These are phyloP conservation scores for Phrynocephalus guinanensis DNA, from an alignment of 2,797 vertebrate genomes.

Conservation along the genomic window DNA sequence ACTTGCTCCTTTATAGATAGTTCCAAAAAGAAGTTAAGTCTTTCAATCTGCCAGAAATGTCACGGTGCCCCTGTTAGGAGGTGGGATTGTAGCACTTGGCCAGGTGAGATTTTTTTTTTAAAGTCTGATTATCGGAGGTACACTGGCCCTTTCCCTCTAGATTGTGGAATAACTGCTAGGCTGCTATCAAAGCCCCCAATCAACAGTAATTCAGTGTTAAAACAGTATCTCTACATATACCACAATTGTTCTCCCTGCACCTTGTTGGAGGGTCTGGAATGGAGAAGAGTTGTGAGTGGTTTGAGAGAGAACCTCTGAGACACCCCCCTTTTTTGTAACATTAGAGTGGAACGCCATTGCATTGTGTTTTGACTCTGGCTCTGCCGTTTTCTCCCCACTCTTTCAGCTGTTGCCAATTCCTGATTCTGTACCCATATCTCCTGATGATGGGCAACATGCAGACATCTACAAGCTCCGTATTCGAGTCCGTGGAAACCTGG, in stretches of 20 bases:
- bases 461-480: slow-evolving; percentile 97
- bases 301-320: background rate
- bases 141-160: background rate
- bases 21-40: background rate
- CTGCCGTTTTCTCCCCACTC: slow-evolving; percentile 64
- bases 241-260: background rate
- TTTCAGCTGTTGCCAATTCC: slow-evolving; percentile 94
- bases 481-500: slow-evolving; percentile 94
- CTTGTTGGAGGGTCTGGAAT: background rate
- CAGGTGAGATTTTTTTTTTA: background rate
- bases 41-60: background rate
- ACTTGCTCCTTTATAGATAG: background rate
- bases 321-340: background rate
- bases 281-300: too few relatives aligned
- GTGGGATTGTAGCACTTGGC: background rate
- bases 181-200: background rate
- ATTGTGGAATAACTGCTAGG: background rate
- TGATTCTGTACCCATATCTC: slow-evolving; percentile 94
- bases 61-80: background rate
- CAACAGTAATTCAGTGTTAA: background rate
- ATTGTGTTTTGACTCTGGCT: background rate
- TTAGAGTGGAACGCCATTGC: too few relatives aligned
- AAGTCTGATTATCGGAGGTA: background rate
- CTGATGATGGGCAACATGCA: slow-evolving; percentile 94
- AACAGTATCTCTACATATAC: background rate